phyloP scores from a whole-genome alignment of 1,140 invertebrate genomes.

The Zophobas atratus region DNA sequence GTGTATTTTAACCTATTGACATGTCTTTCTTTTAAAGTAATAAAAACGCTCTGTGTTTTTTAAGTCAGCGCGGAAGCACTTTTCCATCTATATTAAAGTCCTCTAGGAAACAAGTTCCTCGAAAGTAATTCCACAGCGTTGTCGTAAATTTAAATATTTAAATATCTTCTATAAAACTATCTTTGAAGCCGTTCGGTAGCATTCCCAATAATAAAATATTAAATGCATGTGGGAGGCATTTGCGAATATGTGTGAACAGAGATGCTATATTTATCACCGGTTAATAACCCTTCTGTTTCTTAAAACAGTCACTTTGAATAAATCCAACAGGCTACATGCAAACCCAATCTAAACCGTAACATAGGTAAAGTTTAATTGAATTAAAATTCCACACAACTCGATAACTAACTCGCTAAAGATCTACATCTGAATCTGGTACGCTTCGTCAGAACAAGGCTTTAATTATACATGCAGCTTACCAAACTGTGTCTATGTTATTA shows the following conservation, averaged over 20 bases:
- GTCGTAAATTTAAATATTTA: conserved; percentile 3
- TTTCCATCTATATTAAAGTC: not conserved
- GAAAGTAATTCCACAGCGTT: conserved; percentile 2
- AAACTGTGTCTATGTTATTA: conserved; percentile 21
- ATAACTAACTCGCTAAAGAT: not conserved
- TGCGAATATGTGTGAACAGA: conserved; percentile 28
- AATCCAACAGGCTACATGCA: not conserved
- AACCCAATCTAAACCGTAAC: not conserved
- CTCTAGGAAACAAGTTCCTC: not conserved
- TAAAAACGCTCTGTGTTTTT: conserved; percentile 13
- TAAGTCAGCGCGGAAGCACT: no score
- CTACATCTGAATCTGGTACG: conserved; percentile 7
- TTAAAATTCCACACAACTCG: conserved; percentile 16
- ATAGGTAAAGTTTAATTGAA: conserved; percentile 8
- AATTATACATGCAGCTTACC: conserved; percentile 34
- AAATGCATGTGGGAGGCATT: conserved; percentile 18
- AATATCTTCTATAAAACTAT: conserved; percentile 9
- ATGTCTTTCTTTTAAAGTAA: not conserved
- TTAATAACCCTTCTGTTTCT: conserved; percentile 36
- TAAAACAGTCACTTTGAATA: conserved; percentile 12
- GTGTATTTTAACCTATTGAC: no score
- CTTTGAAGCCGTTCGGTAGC: conserved; percentile 8
- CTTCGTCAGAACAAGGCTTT: conserved; percentile 18
- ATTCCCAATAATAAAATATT: conserved; percentile 15
- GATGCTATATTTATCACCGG: conserved; percentile 33